phyloP scores from a whole-genome alignment of 2,888 invertebrate species.

The Tanytarsus gracilentus region DNA sequence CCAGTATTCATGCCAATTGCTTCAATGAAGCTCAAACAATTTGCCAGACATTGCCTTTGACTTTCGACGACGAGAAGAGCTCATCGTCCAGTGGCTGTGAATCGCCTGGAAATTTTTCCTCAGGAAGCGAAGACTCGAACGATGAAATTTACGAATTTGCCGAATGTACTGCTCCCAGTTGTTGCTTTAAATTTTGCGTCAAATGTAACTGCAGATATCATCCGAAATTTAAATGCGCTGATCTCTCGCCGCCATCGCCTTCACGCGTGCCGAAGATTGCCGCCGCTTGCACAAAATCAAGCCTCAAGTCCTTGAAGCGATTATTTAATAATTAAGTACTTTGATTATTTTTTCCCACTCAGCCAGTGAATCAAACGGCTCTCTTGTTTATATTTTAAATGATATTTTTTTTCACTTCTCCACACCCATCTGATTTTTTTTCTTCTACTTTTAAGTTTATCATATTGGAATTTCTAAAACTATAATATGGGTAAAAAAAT shows the following conservation, averaged over 20 bases:
- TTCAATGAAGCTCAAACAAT: neutral
- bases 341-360: too few relatives aligned
- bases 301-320: constrained; percentile 14
- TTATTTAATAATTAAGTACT: neutral
- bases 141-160: constrained; percentile 16
- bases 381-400: too few relatives aligned
- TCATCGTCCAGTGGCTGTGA: constrained; percentile 12
- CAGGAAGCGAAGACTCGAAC: neutral
- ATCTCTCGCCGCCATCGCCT: constrained; percentile 20
- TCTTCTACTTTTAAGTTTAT: too few relatives aligned
- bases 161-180: neutral
- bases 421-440: too few relatives aligned
- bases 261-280: neutral
- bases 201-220: constrained; percentile 22
- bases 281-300: neutral
- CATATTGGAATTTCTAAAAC: too few relatives aligned
- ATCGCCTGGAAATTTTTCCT: neutral
- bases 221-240: neutral
- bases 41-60: neutral
- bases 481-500: too few relatives aligned
- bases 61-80: neutral
- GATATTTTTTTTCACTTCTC: too few relatives aligned
- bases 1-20: constrained; percentile 8
- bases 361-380: too few relatives aligned
- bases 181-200: constrained; percentile 18